A percentile compares a stretch with the other conserved stretches of the same genome.
Conservation (phyloP, 2,888 invertebrate species). For the Euclidia mi region DNA sequence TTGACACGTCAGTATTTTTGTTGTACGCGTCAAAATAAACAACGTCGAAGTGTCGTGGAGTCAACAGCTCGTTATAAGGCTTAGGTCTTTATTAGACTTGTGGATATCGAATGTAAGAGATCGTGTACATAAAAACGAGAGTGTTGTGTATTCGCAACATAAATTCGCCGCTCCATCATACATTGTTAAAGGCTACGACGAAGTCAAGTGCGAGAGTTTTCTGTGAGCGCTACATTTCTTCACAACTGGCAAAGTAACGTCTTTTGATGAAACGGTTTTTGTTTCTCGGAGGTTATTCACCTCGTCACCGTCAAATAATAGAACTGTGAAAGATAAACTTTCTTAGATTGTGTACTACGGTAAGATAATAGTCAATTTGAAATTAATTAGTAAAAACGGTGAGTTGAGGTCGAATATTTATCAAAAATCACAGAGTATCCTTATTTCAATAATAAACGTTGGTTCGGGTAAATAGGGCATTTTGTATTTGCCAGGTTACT, state of each 20-base stretch:
- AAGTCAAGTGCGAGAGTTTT: conserved; percentile 16
- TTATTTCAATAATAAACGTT: no score
- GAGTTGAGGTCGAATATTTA: no score
- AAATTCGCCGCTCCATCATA: conserved; percentile 10
- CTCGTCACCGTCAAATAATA: conserved; percentile 1
- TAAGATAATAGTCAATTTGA: no score
- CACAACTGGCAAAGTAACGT: conserved; percentile 5
- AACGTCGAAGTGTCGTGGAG: neutral
- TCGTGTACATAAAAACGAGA: neutral
- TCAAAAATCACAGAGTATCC: no score
- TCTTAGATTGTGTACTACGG: neutral
- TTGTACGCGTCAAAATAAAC: neutral
- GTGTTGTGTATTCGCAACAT: conserved; percentile 2
- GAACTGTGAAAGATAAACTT: neutral
- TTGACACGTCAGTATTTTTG: neutral
- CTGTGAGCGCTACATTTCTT: conserved; percentile 8
- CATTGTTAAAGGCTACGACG: conserved; percentile 16
- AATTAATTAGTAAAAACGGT: no score
- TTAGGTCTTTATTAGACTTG: neutral
- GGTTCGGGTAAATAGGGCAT: no score
- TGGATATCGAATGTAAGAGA: neutral
- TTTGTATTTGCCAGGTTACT: no score
- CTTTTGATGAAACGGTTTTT: conserved; percentile 10
- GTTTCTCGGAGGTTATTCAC: conserved; percentile 9
- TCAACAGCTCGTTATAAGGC: conserved; percentile 2